phyloP scores from a whole-genome alignment of 2,888 invertebrate species.

The Himalopsyche anomala region DNA sequence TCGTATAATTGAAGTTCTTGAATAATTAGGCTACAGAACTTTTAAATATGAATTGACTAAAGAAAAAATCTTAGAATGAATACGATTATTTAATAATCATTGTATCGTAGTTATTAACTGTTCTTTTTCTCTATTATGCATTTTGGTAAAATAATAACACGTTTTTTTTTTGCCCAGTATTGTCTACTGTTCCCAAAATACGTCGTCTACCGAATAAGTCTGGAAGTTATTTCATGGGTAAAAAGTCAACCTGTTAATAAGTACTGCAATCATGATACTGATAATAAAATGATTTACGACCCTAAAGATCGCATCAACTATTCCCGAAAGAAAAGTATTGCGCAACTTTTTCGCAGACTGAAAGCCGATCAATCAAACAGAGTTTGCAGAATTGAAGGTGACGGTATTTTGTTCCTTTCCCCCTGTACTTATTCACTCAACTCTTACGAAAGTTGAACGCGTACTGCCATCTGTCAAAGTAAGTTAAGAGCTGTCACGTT shows the following conservation, averaged over 20 bases:
- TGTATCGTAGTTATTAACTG: too few species aligned
- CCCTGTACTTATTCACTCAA: slow-evolving; percentile 37
- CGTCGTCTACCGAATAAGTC: neutral
- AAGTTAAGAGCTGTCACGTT: slow-evolving; percentile 49
- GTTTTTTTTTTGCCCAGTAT: too few species aligned
- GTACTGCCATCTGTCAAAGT: slow-evolving; percentile 50
- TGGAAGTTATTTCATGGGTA: neutral
- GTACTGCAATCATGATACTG: neutral
- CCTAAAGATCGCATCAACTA: slow-evolving; percentile 9
- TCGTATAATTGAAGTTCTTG: too few species aligned
- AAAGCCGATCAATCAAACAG: slow-evolving; percentile 57
- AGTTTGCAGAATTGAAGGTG: slow-evolving; percentile 54
- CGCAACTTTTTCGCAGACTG: neutral
- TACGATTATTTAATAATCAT: too few species aligned
- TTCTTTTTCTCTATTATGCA: too few species aligned
- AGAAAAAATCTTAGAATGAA: too few species aligned
- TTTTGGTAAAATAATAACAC: too few species aligned
- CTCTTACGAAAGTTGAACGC: slow-evolving; percentile 44
- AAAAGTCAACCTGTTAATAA: slow-evolving; percentile 3
- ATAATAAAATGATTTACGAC: slow-evolving; percentile 3
- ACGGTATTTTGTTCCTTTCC: slow-evolving; percentile 49
- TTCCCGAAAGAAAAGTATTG: neutral
- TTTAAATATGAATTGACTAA: too few species aligned
- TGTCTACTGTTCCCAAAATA: neutral
- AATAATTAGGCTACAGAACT: too few species aligned